phyloP scores from a whole-genome alignment of 1,140 invertebrate species.

The Solen grandis region DNA sequence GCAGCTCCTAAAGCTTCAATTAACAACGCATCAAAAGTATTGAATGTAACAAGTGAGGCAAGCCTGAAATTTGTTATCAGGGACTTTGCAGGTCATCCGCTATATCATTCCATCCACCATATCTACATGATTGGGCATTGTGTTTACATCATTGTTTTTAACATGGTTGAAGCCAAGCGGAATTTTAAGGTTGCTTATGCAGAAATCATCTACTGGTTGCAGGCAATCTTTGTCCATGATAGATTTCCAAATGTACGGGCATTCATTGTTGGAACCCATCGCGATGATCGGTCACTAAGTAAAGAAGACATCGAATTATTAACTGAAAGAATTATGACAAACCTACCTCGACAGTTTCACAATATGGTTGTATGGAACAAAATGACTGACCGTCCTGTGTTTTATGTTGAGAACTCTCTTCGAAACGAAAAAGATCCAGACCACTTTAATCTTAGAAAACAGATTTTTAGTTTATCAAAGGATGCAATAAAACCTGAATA shows the following conservation, averaged over 20 bases:
- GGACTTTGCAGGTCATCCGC: slow-evolving; percentile 67
- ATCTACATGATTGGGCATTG: slow-evolving; percentile 67
- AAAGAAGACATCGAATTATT: slow-evolving; percentile 17
- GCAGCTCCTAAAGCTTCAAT: slow-evolving; percentile 31
- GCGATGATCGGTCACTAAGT: slow-evolving; percentile 49
- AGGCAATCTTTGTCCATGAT: slow-evolving; percentile 62
- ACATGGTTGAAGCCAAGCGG: slow-evolving; percentile 55
- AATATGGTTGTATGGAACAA: slow-evolving; percentile 68
- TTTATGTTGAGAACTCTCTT: slow-evolving; percentile 64
- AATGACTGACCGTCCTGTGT: slow-evolving; percentile 54
- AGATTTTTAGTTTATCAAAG: slow-evolving; percentile 32
- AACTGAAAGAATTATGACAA: slow-evolving; percentile 34
- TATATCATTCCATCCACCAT: slow-evolving; percentile 65
- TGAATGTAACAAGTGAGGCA: slow-evolving; percentile 40
- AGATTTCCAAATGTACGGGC: slow-evolving; percentile 54
- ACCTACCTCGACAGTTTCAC: slow-evolving; percentile 58
- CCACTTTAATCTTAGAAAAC: slow-evolving; percentile 50
- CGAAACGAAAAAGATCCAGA: slow-evolving; percentile 56
- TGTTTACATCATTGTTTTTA: slow-evolving; percentile 64
- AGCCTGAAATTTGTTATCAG: slow-evolving; percentile 58
- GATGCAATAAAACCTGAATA: slow-evolving; percentile 55
- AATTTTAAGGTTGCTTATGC: slow-evolving; percentile 48
- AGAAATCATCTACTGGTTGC: slow-evolving; percentile 61
- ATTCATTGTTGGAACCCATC: slow-evolving; percentile 64
- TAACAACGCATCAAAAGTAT: slow-evolving; percentile 55